Evolutionary conservation across 2,888 invertebrate genomes (phyloP).

Genomic region (Agrotis ipsilon): DNA sequence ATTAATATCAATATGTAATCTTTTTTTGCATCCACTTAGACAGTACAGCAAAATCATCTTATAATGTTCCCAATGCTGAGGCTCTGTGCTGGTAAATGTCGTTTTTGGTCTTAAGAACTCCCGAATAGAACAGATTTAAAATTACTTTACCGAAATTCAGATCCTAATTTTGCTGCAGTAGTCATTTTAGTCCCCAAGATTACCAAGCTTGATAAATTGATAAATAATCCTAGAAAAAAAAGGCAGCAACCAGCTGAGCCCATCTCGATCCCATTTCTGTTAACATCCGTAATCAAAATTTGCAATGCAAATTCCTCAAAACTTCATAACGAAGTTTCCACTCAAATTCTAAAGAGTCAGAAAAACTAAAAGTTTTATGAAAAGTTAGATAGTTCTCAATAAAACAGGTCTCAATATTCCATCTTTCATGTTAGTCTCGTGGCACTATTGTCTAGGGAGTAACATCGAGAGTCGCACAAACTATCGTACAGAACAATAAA

Average conservation of each 20-base stretch:
- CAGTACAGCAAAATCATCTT: no score
- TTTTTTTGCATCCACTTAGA: no score
- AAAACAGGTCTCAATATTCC: slow-evolving; percentile 16
- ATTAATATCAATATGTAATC: no score
- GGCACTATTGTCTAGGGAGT: slow-evolving; percentile 18
- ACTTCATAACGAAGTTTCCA: not conserved
- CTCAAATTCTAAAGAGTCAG: slow-evolving; percentile 1
- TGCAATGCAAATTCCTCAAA: not conserved
- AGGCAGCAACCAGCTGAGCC: not conserved
- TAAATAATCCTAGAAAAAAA: not conserved
- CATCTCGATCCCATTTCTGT: not conserved
- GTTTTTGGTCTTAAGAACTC: no score
- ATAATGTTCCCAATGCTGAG: no score
- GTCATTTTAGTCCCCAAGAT: no score
- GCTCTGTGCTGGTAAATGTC: no score
- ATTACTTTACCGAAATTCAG: no score
- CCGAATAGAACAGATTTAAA: no score
- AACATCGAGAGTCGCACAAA: slow-evolving; percentile 8
- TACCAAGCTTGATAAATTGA: not conserved
- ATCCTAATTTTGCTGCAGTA: no score
- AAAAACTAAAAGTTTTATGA: not conserved
- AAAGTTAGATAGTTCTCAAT: slow-evolving; percentile 9
- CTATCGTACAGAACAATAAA: slow-evolving; percentile 34
- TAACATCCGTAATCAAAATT: not conserved
- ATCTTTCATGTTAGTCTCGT: slow-evolving; percentile 7